These are phyloP conservation scores for Sander vitreus DNA, from an alignment of 2,113 vertebrate genomes.

Conservation along the genomic window DNA sequence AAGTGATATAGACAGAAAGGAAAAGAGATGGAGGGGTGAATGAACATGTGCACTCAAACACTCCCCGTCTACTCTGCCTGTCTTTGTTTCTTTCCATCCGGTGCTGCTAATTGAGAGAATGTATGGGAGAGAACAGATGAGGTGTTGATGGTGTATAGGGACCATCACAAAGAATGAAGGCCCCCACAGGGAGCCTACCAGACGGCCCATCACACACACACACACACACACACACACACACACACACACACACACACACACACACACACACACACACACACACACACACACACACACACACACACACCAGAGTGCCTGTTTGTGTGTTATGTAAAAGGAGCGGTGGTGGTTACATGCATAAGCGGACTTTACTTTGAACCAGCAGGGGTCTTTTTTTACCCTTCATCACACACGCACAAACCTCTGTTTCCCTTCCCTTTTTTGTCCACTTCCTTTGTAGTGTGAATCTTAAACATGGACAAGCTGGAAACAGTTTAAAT, in stretches of 20 bases:
- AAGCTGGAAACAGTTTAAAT: constrained; percentile 28
- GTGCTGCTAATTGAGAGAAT: constrained; percentile 86
- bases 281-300: constrained; percentile 14
- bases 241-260: constrained; percentile 52
- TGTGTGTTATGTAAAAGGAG: constrained; percentile 65
- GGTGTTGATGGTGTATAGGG: constrained; percentile 86
- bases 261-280: constrained; percentile 7
- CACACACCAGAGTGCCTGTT: background rate
- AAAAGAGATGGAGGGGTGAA: constrained; percentile 28
- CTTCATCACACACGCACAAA: constrained; percentile 29
- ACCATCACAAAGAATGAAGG: constrained; percentile 85
- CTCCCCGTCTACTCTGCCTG: constrained; percentile 1
- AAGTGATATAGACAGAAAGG: constrained; percentile 27
- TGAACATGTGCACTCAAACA: constrained; percentile 21
- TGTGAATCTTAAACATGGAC: constrained; percentile 42
- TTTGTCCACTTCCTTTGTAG: constrained; percentile 68
- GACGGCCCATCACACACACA: constrained; percentile 70
- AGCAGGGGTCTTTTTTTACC: constrained; percentile 53
- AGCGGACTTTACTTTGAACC: constrained; percentile 67
- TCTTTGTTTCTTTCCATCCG: constrained; percentile 36
- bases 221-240: constrained; percentile 51
- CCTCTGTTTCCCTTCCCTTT: constrained; percentile 34
- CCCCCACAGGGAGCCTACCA: constrained; percentile 82
- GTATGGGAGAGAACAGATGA: constrained; percentile 85
- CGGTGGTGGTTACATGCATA: constrained; percentile 29